phyloP scores from a whole-genome alignment of 1,140 invertebrate genomes.

The Marisa cornuarietis region DNA sequence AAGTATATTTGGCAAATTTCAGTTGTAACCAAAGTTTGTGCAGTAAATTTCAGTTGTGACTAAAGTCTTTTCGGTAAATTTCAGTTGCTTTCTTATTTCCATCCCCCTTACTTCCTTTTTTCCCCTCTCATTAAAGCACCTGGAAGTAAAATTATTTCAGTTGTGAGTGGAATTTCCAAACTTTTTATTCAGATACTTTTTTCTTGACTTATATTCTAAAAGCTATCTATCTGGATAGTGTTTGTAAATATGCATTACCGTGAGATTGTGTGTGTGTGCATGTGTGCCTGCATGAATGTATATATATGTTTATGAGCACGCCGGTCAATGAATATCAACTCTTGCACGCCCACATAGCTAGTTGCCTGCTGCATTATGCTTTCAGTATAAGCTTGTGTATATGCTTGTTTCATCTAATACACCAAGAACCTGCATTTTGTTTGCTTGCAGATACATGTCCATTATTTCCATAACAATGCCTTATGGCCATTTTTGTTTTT shows the following conservation, averaged over 20 bases:
- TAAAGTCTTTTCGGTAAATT: background rate
- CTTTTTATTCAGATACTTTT: background rate
- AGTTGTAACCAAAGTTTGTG: background rate
- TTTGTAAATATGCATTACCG: background rate
- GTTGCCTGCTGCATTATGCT: too few species aligned
- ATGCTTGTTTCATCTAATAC: too few species aligned
- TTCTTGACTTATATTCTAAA: background rate
- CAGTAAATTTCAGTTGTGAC: background rate
- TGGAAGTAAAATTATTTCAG: too few species aligned
- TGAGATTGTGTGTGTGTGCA: constrained; percentile 6
- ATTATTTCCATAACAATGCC: too few species aligned
- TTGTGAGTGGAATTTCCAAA: too few species aligned
- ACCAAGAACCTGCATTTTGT: too few species aligned
- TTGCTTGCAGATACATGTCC: too few species aligned
- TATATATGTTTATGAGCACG: background rate
- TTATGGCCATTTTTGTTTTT: background rate
- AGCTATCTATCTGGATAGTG: background rate
- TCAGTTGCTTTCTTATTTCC: background rate
- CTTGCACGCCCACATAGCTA: too few species aligned
- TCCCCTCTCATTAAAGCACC: too few species aligned
- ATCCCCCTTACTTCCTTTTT: background rate
- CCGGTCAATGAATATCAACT: background rate
- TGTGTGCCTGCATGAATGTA: background rate
- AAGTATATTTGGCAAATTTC: background rate
- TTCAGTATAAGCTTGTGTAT: too few species aligned